Evolutionary conservation across 2,888 invertebrate species (phyloP), one percentile per base, ranked within the genome.

Genomic region (Pyralis farinalis): DNA sequence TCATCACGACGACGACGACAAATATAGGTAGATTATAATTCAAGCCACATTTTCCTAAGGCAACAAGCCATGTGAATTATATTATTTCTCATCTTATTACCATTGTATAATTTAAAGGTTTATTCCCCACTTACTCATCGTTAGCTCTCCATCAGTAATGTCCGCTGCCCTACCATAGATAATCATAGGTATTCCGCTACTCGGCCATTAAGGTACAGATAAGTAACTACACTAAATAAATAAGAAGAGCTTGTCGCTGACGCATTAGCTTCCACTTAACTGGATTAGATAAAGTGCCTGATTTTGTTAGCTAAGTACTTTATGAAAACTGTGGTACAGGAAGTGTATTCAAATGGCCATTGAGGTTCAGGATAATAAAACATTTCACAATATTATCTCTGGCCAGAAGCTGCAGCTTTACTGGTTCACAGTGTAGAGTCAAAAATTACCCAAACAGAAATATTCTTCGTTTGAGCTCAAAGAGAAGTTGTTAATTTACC

Each of bases 251-350:
- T 66, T 74, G 78, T 75, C 82, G 72, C 72, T 71, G 52, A 61
- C 54, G 71, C 78, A 79, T 79, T 80, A 76, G 71, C 73, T 62
- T 70, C 80, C 82, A 83, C 73, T 83, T 84, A 72, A 69, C 55
- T 49, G 52, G 82, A 84, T 82, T 67, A 83, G 84, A 84, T 82
- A 62, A 42, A 27, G 20, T 33, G 39, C 25, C 55, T 40, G 54
- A 55, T 65, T 59, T 57, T 47, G 63, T 58, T 42, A 41, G 37
- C 37, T 39, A 33, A 27, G 32, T 16, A 4, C 12, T 38, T 32
- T 38, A 38, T 38, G 38, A 38, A 38, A 38, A 38, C 27, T 32
- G 33, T 27, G 12, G 27, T 10, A 12, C 6, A 21, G 9, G 8
- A 37, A 12, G 12, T n/a, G 35, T 30, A 1, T 12, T 20, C 12